Evolutionary conservation across 2,888 invertebrate genomes (phyloP).

Genomic region (Acholoe squamosa): DNA sequence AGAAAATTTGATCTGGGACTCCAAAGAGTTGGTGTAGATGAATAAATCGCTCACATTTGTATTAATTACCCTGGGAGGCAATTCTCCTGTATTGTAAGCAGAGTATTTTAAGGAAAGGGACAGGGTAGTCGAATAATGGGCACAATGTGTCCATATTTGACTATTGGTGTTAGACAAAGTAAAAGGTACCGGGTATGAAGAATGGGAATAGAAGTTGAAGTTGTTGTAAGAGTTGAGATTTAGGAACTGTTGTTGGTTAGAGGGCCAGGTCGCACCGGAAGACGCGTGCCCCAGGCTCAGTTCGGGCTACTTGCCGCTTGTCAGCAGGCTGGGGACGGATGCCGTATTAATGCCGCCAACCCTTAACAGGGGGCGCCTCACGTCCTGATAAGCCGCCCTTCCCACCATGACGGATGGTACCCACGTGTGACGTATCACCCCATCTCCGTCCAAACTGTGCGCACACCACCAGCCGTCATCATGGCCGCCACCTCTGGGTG

Average conservation of each 20-base stretch:
- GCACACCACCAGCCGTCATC: not conserved
- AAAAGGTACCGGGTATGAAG: too few relatives aligned
- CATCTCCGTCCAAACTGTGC: constrained; percentile 10
- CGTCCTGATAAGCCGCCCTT: not conserved
- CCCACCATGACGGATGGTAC: not conserved
- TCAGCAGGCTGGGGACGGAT: not conserved
- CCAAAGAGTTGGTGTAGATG: too few relatives aligned
- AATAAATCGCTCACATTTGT: too few relatives aligned
- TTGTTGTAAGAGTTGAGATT: not conserved
- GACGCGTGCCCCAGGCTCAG: not conserved
- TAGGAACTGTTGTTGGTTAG: not conserved
- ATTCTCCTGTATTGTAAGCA: too few relatives aligned
- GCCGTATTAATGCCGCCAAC: constrained; percentile 32
- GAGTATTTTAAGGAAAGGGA: too few relatives aligned
- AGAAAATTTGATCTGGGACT: too few relatives aligned
- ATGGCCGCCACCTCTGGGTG: not conserved
- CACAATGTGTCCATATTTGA: too few relatives aligned
- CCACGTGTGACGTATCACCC: constrained; percentile 28
- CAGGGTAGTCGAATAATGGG: too few relatives aligned
- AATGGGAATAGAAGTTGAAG: too few relatives aligned
- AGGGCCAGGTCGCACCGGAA: not conserved
- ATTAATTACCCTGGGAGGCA: too few relatives aligned
- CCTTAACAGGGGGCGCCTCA: not conserved
- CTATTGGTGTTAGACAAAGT: too few relatives aligned
- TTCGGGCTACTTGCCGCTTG: not conserved